phyloP scores from a whole-genome alignment of 2,113 vertebrate species.

The Prionailurus viverrinus region DNA sequence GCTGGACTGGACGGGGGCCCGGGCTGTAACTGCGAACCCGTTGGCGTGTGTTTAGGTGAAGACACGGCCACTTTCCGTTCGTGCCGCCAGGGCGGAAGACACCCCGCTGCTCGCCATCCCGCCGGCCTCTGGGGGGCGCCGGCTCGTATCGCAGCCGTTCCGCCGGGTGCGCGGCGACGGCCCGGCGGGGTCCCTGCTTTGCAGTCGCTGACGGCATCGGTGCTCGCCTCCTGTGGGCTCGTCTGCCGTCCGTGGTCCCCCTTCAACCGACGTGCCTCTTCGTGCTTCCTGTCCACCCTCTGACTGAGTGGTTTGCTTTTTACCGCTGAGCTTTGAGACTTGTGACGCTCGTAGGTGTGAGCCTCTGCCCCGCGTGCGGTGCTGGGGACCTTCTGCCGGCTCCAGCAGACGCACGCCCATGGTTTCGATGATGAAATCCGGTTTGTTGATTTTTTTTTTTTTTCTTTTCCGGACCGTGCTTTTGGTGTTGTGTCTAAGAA shows the following conservation, averaged over 20 bases:
- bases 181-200: background rate
- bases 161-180: accelerated
- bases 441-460: background rate
- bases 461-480: background rate
- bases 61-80: background rate
- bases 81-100: accelerated
- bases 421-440: background rate
- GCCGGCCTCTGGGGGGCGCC: accelerated
- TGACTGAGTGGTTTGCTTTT: background rate
- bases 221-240: background rate
- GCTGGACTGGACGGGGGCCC: accelerated
- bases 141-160: background rate
- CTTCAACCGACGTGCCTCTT: background rate
- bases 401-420: accelerated
- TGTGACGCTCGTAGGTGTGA: background rate
- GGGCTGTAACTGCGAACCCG: accelerated
- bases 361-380: background rate
- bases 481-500: background rate
- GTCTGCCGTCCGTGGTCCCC: accelerated
- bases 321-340: background rate
- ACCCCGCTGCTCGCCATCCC: accelerated
- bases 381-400: background rate
- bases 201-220: background rate
- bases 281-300: background rate
- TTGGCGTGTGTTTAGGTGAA: accelerated